Evolutionary conservation across 1,140 invertebrate genomes (phyloP), one percentile per base, ranked within the genome.

Genomic region (Adoxophyes honmai): DNA sequence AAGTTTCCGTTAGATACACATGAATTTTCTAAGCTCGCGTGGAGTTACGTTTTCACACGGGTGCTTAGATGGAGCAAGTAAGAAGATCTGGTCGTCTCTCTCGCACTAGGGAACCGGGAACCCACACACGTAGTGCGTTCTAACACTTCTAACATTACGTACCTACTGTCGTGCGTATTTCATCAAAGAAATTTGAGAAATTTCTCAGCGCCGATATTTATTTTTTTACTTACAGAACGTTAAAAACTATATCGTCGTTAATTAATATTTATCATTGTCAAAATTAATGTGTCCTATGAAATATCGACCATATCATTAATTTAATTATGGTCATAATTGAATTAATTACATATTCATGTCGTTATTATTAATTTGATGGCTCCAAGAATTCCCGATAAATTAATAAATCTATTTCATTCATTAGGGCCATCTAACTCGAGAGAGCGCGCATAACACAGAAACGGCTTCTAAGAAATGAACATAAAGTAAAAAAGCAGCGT

Each of bases 11-110:
- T 21, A 36, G 34, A 58, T 56, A 51, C 57, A 64, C 55, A 63
- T 63, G 60, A 55, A 65, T 60, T n/a, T 62, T 62, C 66, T 67
- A 64, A 67, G 54, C 59, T 53, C 33, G 52, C 14, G 35, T 1
- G 9, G 34, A 14, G 37, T 34, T 9, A 52, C 11, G 53, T 66
- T 68, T 66, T 67, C 66, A 64, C 62, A 65, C 51, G 59, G 11
- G 59, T 16, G 39, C 18, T 57, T 51, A 44, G 64, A n/a, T 48
- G 52, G 60, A 68, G 54, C 9, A 53, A 16, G 62, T 56, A 2
- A 53, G 44, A 39, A 21, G 60, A 59, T 55, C 6, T 33, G 42
- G 42, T 37, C 18, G 57, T 55, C 42, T 64, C 37, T 34, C 16
- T 39, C 53, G 35, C 52, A 57, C 15, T 28, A 8, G 38, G 51